Percentiles rank a stretch among this genome's conserved stretches.
Evolutionary conservation across 1,140 invertebrate genomes (phyloP).

Genomic region (Leptinotarsa lineolata): DNA sequence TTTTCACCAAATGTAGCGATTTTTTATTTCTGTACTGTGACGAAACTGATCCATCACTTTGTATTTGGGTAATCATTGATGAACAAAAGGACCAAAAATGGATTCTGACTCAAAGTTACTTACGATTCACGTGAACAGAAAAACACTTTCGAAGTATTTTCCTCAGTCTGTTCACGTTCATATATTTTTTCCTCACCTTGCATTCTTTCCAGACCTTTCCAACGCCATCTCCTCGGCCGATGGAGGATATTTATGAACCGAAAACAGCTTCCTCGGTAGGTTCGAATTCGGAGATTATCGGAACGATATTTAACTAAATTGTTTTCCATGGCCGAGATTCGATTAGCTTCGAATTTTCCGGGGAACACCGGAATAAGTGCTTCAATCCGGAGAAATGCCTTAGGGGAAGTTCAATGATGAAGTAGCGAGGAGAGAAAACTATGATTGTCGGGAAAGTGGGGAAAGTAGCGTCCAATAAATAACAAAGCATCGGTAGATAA

Average conservation of each 20-base stretch:
- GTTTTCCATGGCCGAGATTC: conserved; percentile 14
- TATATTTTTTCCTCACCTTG: no score
- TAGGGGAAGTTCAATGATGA: conserved; percentile 44
- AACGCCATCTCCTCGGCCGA: no score
- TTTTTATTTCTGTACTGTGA: no score
- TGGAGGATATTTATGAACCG: background rate
- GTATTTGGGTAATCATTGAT: no score
- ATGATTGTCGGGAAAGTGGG: conserved; percentile 51
- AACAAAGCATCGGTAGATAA: conserved; percentile 36
- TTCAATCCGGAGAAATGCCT: conserved; percentile 33
- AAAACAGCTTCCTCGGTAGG: background rate
- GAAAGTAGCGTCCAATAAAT: conserved; percentile 49
- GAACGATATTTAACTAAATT: conserved; percentile 11
- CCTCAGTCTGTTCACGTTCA: no score
- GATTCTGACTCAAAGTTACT: no score
- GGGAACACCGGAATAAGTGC: conserved; percentile 26
- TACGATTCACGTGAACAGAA: no score
- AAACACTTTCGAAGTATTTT: no score
- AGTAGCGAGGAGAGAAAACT: conserved; percentile 46
- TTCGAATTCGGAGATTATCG: background rate
- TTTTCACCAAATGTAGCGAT: no score
- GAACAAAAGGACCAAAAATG: no score
- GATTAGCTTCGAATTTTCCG: conserved; percentile 18
- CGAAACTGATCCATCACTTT: no score
- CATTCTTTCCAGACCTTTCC: no score